These are phyloP conservation scores for Cecropterus lyciades DNA, from an alignment of 1,140 invertebrate genomes.

Conservation along the genomic window DNA sequence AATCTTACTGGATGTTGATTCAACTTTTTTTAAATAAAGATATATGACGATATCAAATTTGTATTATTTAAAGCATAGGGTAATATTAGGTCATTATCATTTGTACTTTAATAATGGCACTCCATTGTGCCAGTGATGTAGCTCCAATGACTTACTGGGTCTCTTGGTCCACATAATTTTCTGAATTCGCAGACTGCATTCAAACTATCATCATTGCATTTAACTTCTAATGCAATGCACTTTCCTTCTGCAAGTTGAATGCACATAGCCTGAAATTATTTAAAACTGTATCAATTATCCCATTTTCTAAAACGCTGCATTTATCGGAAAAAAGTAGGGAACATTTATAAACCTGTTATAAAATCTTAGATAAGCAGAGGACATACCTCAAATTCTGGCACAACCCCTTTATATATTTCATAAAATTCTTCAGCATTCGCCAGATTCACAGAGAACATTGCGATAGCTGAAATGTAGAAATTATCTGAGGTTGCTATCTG, in stretches of 20 bases:
- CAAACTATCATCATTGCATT: slow-evolving; percentile 82
- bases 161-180: slow-evolving; percentile 93
- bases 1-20: no score
- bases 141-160: slow-evolving; percentile 88
- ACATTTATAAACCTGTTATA: no score
- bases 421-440: slow-evolving; percentile 94
- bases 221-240: slow-evolving; percentile 94
- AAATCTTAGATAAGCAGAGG: no score
- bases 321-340: no score
- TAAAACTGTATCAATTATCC: no score
- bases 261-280: slow-evolving; percentile 88
- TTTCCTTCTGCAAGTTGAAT: slow-evolving; percentile 92
- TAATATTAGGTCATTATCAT: no score
- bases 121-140: background rate
- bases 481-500: slow-evolving; percentile 89
- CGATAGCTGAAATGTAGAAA: slow-evolving; percentile 91
- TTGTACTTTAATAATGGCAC: no score
- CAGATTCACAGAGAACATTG: slow-evolving; percentile 91
- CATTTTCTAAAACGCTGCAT: no score
- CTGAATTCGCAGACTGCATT: slow-evolving; percentile 91
- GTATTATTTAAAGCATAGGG: no score
- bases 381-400: slow-evolving; percentile 92
- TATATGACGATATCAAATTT: no score
- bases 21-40: no score
- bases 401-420: slow-evolving; percentile 96